These are phyloP conservation scores for Drosophila navojoa DNA, from an alignment of 1,140 invertebrate genomes.

Conservation along the genomic window DNA sequence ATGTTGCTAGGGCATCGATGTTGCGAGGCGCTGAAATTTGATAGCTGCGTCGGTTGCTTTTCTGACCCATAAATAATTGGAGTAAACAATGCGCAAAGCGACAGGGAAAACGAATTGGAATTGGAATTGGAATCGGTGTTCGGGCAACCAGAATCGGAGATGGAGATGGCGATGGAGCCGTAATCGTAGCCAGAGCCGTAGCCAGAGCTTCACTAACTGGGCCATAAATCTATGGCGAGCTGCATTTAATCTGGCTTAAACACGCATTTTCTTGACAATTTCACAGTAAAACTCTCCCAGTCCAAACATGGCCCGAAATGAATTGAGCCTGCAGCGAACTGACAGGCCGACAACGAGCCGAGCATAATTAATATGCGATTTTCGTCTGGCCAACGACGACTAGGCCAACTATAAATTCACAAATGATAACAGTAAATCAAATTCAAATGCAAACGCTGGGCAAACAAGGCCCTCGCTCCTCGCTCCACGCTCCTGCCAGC, in stretches of 20 bases:
- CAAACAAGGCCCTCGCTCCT: background rate
- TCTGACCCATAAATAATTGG: slow-evolving; percentile 75
- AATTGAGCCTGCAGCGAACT: slow-evolving; percentile 39
- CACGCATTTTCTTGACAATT: slow-evolving; percentile 81
- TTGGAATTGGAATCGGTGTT: slow-evolving; percentile 4
- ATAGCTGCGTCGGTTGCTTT: slow-evolving; percentile 53
- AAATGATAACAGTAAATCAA: slow-evolving; percentile 72
- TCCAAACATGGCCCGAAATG: slow-evolving; percentile 56
- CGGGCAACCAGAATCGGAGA: slow-evolving; percentile 6
- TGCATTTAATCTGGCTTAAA: slow-evolving; percentile 80
- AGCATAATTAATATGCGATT: slow-evolving; percentile 74
- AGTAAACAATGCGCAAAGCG: slow-evolving; percentile 65
- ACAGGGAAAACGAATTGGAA: slow-evolving; percentile 49
- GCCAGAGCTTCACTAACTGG: slow-evolving; percentile 11
- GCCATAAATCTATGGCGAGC: slow-evolving; percentile 63
- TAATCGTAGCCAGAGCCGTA: background rate
- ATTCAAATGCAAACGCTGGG: slow-evolving; percentile 43
- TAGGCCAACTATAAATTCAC: slow-evolving; percentile 62
- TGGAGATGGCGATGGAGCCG: too few relatives aligned
- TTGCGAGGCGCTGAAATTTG: slow-evolving; percentile 40
- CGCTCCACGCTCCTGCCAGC: too few relatives aligned
- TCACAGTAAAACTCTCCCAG: slow-evolving; percentile 68
- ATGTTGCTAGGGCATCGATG: slow-evolving; percentile 41
- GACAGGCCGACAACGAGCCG: slow-evolving; percentile 45
- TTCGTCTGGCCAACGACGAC: slow-evolving; percentile 15